phyloP scores from a whole-genome alignment of 1,140 invertebrate species.

The Lepidostoma basale region DNA sequence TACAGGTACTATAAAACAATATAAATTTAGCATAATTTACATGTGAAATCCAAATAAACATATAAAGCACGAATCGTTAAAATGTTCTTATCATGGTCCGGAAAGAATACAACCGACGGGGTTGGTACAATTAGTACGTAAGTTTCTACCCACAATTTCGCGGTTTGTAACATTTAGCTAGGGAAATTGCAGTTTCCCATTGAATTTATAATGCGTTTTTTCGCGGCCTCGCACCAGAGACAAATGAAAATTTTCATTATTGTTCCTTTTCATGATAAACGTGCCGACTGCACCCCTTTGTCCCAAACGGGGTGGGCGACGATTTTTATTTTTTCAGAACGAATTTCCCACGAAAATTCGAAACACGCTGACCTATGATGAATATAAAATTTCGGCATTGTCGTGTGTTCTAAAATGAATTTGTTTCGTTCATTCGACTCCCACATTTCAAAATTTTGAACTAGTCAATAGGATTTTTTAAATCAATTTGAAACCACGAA shows the following conservation, averaged over 20 bases:
- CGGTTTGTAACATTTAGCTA: slow-evolving; percentile 10
- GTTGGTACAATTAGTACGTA: no score
- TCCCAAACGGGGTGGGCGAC: not conserved
- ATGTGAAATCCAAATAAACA: no score
- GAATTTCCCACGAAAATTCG: slow-evolving; percentile 5
- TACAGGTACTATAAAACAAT: no score
- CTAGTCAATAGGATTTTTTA: no score
- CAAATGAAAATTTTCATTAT: slow-evolving; percentile 40
- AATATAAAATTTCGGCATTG: slow-evolving; percentile 7
- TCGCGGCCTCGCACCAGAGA: slow-evolving; percentile 23
- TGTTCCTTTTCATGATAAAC: slow-evolving; percentile 33
- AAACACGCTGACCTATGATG: slow-evolving; percentile 4
- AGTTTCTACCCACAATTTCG: no score
- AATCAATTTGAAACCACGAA: not conserved
- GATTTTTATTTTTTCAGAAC: slow-evolving; percentile 5
- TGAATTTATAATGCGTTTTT: slow-evolving; percentile 36
- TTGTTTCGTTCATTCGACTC: no score
- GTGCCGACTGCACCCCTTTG: slow-evolving; percentile 17
- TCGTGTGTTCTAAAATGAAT: no score
- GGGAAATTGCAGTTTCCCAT: slow-evolving; percentile 34
- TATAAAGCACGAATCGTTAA: no score
- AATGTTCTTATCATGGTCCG: no score
- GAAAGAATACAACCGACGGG: no score
- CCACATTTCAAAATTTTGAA: no score
- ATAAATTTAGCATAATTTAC: no score